Conservation (phyloP, 1,140 invertebrate species). For the Drosophila albomicans region DNA sequence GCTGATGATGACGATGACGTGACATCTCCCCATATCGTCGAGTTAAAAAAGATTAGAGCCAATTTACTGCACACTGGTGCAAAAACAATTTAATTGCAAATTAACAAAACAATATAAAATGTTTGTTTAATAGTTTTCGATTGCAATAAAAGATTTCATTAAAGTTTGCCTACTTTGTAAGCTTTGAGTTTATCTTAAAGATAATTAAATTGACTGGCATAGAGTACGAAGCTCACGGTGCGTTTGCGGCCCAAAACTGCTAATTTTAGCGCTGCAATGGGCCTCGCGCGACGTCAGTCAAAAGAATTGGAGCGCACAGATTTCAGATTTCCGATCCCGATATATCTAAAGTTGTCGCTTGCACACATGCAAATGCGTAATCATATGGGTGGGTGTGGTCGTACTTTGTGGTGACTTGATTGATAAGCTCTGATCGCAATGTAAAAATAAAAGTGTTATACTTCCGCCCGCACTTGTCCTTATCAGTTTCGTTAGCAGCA, state of each 20-base stretch:
- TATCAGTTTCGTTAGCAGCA: constrained; percentile 27
- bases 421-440: constrained; percentile 42
- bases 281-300: constrained; percentile 3
- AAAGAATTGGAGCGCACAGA: constrained; percentile 53
- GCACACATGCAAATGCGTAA: constrained; percentile 14
- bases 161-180: too few relatives aligned
- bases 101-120: background rate
- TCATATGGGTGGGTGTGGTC: constrained; percentile 16
- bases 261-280: constrained; percentile 49
- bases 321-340: constrained; percentile 2
- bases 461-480: constrained; percentile 49
- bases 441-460: constrained; percentile 12
- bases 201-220: background rate
- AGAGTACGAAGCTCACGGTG: constrained; percentile 17
- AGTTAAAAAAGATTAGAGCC: constrained; percentile 29
- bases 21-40: constrained; percentile 24
- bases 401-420: constrained; percentile 1
- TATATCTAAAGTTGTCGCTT: constrained; percentile 11
- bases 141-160: too few relatives aligned
- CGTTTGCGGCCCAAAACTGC: constrained; percentile 1
- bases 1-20: constrained; percentile 52
- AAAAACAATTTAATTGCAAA: background rate
- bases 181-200: background rate
- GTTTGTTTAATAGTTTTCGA: background rate
- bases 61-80: constrained; percentile 34